phyloP scores from a whole-genome alignment of 1,140 invertebrate species.

The Sinella curviseta region DNA sequence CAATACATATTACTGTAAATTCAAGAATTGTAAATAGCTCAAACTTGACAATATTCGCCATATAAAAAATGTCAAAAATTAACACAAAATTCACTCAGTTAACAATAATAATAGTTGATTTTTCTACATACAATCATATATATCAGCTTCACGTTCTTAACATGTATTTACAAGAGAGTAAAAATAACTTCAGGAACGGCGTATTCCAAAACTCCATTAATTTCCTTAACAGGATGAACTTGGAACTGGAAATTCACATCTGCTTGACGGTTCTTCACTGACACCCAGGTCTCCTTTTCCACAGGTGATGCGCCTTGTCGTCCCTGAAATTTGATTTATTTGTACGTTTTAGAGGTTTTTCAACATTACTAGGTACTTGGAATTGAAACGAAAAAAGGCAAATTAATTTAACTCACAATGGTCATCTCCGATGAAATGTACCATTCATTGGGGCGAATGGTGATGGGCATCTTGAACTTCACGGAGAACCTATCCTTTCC shows the following conservation, averaged over 20 bases:
- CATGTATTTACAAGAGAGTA: constrained; percentile 21
- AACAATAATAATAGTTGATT: too few relatives aligned
- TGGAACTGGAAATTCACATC: constrained; percentile 42
- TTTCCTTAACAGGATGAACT: constrained; percentile 34
- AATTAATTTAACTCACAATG: neutral
- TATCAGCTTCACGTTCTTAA: too few relatives aligned
- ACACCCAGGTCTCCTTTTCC: constrained; percentile 32
- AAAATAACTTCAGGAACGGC: constrained; percentile 38
- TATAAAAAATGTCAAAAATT: too few relatives aligned
- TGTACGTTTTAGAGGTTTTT: too few relatives aligned
- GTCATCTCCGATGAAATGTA: constrained; percentile 40
- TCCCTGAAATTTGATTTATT: constrained; percentile 14
- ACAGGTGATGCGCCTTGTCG: constrained; percentile 29
- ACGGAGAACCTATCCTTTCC: constrained; percentile 37
- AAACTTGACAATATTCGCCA: too few relatives aligned
- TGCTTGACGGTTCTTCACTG: constrained; percentile 33
- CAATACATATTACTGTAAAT: too few relatives aligned
- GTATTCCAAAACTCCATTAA: constrained; percentile 36
- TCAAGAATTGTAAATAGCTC: too few relatives aligned
- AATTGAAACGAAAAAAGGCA: neutral
- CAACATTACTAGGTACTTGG: too few relatives aligned
- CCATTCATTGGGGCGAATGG: constrained; percentile 38
- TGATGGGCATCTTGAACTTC: constrained; percentile 37
- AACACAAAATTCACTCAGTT: too few relatives aligned
- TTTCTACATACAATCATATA: too few relatives aligned